phyloP scores from a whole-genome alignment of 2,888 invertebrate genomes.

The Ophion slaviceki region DNA sequence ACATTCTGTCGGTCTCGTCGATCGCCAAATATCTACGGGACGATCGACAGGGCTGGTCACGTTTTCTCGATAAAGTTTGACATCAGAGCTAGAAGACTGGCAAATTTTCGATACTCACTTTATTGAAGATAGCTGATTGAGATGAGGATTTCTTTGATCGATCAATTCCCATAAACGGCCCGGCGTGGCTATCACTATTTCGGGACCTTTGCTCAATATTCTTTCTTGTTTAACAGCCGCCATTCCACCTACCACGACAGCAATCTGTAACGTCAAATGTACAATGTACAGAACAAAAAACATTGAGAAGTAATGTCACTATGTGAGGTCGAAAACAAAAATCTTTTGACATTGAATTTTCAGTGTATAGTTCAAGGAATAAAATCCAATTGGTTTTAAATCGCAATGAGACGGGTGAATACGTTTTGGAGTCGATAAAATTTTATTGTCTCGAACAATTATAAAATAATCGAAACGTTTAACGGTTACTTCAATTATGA shows the following conservation, averaged over 20 bases:
- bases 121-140: constrained; percentile 89
- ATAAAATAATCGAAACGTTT: too few species aligned
- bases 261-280: constrained; percentile 83
- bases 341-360: too few species aligned
- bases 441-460: too few species aligned
- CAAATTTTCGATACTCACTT: constrained; percentile 84
- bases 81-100: background rate
- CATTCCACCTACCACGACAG: constrained; percentile 97
- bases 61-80: background rate
- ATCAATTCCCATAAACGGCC: constrained; percentile 98
- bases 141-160: constrained; percentile 90
- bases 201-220: constrained; percentile 91
- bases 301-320: background rate
- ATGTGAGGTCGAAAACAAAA: too few species aligned
- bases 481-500: too few species aligned
- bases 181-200: constrained; percentile 98
- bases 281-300: constrained; percentile 1
- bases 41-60: background rate
- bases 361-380: too few species aligned
- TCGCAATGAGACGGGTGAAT: too few species aligned
- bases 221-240: constrained; percentile 97
- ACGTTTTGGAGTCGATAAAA: too few species aligned
- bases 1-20: constrained; percentile 99
- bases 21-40: constrained; percentile 92
- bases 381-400: too few species aligned